Evolutionary conservation across 2,888 invertebrate species (phyloP).

Genomic region (Parnassius mnemosyne): DNA sequence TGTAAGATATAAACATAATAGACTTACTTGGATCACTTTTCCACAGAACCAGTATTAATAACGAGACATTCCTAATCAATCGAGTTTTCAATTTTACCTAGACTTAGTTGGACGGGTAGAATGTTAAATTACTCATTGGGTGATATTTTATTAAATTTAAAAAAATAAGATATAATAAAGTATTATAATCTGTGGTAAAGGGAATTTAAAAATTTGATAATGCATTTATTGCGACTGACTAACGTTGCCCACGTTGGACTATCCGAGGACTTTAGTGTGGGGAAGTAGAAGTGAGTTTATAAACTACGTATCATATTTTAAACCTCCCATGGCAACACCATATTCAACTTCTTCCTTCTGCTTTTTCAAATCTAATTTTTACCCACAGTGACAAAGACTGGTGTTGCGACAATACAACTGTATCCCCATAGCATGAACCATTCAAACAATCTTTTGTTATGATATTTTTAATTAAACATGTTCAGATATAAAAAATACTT

Average conservation of each 20-base stretch:
- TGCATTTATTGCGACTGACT: constrained; percentile 69
- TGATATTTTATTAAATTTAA: constrained; percentile 68
- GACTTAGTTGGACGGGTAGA: constrained; percentile 51
- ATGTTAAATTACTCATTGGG: constrained; percentile 68
- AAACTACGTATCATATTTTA: neutral
- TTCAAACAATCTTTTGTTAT: constrained; percentile 1
- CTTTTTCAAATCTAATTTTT: constrained; percentile 4
- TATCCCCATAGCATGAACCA: neutral
- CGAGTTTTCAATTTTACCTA: constrained; percentile 57
- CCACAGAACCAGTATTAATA: constrained; percentile 63
- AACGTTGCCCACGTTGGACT: constrained; percentile 25
- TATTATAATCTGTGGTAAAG: constrained; percentile 71
- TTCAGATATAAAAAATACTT: constrained; percentile 4
- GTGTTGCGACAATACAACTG: constrained; percentile 57
- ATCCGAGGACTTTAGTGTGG: neutral
- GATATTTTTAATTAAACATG: constrained; percentile 11
- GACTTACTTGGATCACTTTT: constrained; percentile 34
- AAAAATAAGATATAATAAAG: constrained; percentile 41
- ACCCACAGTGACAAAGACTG: constrained; percentile 53
- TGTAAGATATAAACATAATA: neutral
- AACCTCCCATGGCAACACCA: no score
- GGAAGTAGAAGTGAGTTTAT: neutral
- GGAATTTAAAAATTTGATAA: constrained; percentile 44
- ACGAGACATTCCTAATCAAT: constrained; percentile 74
- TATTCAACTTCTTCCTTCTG: no score